Percentiles rank a stretch among this genome's conserved stretches.
Conservation (phyloP, 2,797 vertebrate genomes). For the Cossypha dichroa region DNA sequence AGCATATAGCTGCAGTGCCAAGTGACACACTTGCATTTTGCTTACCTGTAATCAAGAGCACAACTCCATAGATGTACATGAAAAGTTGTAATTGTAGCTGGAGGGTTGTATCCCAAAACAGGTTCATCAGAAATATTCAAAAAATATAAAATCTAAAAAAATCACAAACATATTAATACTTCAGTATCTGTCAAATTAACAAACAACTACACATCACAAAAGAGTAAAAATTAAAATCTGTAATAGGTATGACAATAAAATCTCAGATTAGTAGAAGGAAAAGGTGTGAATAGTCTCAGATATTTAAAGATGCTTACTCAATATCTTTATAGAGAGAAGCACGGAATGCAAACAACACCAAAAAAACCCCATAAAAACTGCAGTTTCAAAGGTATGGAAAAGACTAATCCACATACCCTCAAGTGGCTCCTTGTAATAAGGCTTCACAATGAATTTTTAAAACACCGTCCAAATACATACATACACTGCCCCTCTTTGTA, state of each 20-base stretch:
- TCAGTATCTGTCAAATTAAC: constrained; percentile 20
- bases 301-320: not conserved
- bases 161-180: constrained; percentile 41
- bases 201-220: not conserved
- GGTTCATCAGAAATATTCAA: constrained; percentile 96
- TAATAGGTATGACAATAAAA: not conserved
- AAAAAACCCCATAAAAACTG: not conserved
- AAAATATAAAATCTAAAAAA: constrained; percentile 90
- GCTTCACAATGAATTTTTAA: not conserved
- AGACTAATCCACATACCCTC: not conserved
- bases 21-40: not conserved
- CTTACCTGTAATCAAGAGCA: constrained; percentile 93
- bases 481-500: not conserved
- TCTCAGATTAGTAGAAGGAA: not conserved
- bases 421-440: not conserved
- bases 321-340: not conserved
- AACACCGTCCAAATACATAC: not conserved
- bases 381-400: not conserved
- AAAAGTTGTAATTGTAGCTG: constrained; percentile 90
- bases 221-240: not conserved
- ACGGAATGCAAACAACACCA: not conserved
- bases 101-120: constrained; percentile 94
- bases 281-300: not conserved
- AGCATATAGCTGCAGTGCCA: not conserved
- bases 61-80: constrained; percentile 93